Conservation (phyloP, 2,888 invertebrate genomes). For the Drosophila kanekoi region DNA sequence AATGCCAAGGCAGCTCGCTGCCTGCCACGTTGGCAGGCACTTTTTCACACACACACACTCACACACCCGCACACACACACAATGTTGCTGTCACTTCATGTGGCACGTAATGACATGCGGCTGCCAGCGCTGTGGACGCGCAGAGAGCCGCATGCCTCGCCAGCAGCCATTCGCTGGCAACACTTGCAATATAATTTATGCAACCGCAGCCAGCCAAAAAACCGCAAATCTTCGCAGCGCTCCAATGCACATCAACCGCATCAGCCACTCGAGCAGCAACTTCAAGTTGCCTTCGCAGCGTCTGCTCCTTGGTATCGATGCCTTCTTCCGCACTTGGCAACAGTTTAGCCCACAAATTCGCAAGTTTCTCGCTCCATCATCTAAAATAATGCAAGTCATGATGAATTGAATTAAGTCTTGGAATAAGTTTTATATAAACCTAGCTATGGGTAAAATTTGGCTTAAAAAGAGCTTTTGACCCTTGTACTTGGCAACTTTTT, state of each 20-base stretch:
- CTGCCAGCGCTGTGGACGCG: conserved; percentile 68
- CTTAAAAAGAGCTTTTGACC: too few relatives aligned
- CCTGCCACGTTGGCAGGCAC: too few relatives aligned
- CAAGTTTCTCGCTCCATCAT: too few relatives aligned
- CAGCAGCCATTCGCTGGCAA: conserved; percentile 22
- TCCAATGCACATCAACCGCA: conserved; percentile 33
- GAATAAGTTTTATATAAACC: not conserved
- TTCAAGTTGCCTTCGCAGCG: too few relatives aligned
- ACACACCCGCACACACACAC: conserved; percentile 8
- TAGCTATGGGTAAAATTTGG: too few relatives aligned
- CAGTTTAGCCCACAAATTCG: not conserved
- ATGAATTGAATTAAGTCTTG: not conserved
- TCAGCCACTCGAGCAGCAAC: conserved; percentile 12
- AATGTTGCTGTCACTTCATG: conserved; percentile 38
- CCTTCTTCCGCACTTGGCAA: conserved; percentile 4
- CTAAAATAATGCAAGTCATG: not conserved
- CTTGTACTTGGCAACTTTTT: too few relatives aligned
- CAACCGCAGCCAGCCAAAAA: conserved; percentile 52
- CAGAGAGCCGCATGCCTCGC: too few relatives aligned
- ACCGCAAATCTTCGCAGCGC: conserved; percentile 63
- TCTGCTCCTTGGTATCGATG: too few relatives aligned
- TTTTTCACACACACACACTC: conserved; percentile 14
- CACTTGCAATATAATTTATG: conserved; percentile 50
- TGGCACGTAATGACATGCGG: conserved; percentile 76
- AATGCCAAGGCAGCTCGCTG: conserved; percentile 39